Evolutionary conservation across 2,113 vertebrate genomes (phyloP).

Genomic region (Zootoca vivipara): DNA sequence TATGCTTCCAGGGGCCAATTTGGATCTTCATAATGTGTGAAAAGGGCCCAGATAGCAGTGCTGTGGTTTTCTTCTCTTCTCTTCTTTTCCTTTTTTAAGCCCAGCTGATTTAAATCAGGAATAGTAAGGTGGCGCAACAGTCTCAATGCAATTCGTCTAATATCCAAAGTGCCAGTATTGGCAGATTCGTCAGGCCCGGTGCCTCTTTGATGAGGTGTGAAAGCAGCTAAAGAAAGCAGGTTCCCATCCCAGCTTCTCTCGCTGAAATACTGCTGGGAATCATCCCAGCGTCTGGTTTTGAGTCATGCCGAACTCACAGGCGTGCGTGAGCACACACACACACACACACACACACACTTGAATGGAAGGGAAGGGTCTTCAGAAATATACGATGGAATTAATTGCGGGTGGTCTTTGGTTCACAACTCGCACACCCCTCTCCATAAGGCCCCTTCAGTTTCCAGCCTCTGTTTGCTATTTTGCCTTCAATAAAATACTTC

Average conservation of each 20-base stretch:
- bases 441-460: background rate
- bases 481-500: slow-evolving; percentile 26
- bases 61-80: too few relatives aligned
- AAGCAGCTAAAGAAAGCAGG: background rate
- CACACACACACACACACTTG: slow-evolving; percentile 24
- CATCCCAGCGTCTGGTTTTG: slow-evolving; percentile 26
- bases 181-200: background rate
- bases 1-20: background rate
- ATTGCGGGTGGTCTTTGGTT: slow-evolving; percentile 41
- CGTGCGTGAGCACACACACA: background rate
- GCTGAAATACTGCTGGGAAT: background rate
- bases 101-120: background rate
- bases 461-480: background rate
- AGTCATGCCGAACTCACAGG: background rate
- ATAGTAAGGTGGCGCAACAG: background rate
- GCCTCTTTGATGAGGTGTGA: background rate
- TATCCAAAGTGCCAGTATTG: background rate
- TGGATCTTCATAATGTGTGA: background rate
- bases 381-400: slow-evolving; percentile 33
- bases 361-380: slow-evolving; percentile 41
- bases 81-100: too few relatives aligned
- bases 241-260: background rate
- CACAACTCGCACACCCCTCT: background rate
- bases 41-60: background rate
- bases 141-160: background rate